Conservation (phyloP, 2,113 vertebrate species). For the Pelvicachromis taeniatus region DNA sequence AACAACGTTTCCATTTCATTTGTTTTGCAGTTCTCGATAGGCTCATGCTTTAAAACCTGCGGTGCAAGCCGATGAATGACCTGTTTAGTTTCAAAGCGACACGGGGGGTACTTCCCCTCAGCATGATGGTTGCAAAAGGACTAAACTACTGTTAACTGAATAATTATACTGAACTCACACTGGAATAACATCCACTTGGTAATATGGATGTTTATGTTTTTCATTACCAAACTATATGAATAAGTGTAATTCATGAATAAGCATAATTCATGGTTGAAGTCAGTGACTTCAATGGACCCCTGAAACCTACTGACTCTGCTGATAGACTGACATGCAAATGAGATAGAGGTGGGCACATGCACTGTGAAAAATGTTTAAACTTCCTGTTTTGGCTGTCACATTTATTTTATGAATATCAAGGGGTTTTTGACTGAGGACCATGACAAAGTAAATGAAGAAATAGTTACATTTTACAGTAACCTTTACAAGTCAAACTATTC, state of each 20-base stretch:
- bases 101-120: neutral
- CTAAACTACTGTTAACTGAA: neutral
- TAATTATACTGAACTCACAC: neutral
- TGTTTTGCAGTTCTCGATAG: neutral
- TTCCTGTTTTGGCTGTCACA: neutral
- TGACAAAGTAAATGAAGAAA: accelerated
- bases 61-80: neutral
- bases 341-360: neutral
- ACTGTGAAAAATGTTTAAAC: neutral
- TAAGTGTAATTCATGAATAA: neutral
- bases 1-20: neutral
- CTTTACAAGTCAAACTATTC: neutral
- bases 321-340: neutral
- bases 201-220: neutral
- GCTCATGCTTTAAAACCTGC: neutral
- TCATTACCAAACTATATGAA: neutral
- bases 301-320: neutral
- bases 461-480: neutral
- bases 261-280: neutral
- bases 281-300: neutral
- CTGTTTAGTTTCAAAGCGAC: neutral
- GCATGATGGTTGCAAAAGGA: neutral
- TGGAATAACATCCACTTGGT: neutral
- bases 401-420: too few relatives aligned
- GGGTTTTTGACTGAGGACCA: neutral